phyloP scores from a whole-genome alignment of 2,888 invertebrate species.

The Heliconius ismenius region DNA sequence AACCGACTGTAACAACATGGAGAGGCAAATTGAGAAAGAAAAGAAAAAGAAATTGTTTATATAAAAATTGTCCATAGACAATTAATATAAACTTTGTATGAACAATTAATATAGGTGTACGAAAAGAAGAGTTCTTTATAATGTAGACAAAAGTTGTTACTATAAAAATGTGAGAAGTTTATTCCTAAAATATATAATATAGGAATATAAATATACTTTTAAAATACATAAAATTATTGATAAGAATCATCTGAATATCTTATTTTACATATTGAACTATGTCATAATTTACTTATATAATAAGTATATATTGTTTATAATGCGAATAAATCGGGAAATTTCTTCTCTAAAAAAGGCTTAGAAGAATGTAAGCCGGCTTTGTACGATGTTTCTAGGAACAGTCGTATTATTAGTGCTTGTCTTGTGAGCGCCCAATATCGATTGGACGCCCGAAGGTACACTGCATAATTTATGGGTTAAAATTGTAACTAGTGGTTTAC shows the following conservation, averaged over 20 bases:
- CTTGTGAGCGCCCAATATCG: conserved; percentile 25
- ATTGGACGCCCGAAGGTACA: conserved; percentile 16
- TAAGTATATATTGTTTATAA: neutral
- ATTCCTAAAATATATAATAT: too few relatives aligned
- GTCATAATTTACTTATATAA: neutral
- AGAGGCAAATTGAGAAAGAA: neutral
- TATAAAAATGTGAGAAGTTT: too few relatives aligned
- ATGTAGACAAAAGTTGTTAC: too few relatives aligned
- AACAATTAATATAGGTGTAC: too few relatives aligned
- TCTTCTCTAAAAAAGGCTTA: neutral
- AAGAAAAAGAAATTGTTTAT: neutral
- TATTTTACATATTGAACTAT: neutral
- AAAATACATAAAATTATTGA: too few relatives aligned
- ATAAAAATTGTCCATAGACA: too few relatives aligned
- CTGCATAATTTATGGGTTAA: conserved; percentile 11
- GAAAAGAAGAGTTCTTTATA: too few relatives aligned
- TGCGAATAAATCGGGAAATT: neutral
- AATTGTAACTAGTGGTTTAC: neutral
- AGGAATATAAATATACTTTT: too few relatives aligned
- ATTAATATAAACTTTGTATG: too few relatives aligned
- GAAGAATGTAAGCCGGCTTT: conserved; percentile 5
- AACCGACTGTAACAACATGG: neutral
- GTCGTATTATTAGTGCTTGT: conserved; percentile 2
- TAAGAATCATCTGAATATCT: neutral
- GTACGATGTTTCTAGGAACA: conserved; percentile 7